Percentiles rank a stretch among this genome's conserved stretches.
Conservation (phyloP, 2,888 invertebrate genomes). For the Periphyllus acericola region DNA sequence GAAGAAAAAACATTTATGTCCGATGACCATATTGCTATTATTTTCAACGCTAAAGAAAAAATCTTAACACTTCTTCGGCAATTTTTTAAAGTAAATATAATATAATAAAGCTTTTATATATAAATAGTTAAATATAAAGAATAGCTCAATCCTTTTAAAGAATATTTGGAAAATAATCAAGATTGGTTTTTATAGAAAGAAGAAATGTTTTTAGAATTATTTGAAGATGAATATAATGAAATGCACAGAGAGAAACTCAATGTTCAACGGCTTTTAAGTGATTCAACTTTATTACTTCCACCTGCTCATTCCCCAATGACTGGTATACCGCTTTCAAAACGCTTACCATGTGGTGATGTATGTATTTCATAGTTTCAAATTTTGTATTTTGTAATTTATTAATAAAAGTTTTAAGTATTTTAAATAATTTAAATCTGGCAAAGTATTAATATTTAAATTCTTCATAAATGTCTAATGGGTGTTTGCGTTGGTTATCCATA, state of each 20-base stretch:
- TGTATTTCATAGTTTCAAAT: constrained; percentile 65
- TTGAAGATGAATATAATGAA: constrained; percentile 93
- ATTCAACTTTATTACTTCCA: constrained; percentile 91
- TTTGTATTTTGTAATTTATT: neutral
- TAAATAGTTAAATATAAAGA: neutral
- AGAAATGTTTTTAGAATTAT: constrained; percentile 98
- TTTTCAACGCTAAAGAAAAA: constrained; percentile 74
- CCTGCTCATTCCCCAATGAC: constrained; percentile 97
- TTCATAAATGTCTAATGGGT: too few relatives aligned
- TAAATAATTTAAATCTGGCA: neutral
- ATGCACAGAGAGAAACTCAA: constrained; percentile 87
- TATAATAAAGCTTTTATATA: neutral
- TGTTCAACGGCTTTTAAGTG: constrained; percentile 96
- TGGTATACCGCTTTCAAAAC: constrained; percentile 88
- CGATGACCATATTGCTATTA: constrained; percentile 74
- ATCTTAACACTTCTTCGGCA: constrained; percentile 86
- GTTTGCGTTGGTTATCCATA: too few relatives aligned
- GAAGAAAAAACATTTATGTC: constrained; percentile 73
- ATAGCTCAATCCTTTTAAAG: neutral
- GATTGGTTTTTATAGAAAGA: constrained; percentile 74
- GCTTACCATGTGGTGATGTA: constrained; percentile 96
- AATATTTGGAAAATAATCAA: neutral
- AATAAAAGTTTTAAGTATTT: neutral
- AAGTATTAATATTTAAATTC: neutral
- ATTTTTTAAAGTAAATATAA: constrained; percentile 80